phyloP scores from a whole-genome alignment of 2,797 vertebrate species.

The Gymnocypris eckloni region DNA sequence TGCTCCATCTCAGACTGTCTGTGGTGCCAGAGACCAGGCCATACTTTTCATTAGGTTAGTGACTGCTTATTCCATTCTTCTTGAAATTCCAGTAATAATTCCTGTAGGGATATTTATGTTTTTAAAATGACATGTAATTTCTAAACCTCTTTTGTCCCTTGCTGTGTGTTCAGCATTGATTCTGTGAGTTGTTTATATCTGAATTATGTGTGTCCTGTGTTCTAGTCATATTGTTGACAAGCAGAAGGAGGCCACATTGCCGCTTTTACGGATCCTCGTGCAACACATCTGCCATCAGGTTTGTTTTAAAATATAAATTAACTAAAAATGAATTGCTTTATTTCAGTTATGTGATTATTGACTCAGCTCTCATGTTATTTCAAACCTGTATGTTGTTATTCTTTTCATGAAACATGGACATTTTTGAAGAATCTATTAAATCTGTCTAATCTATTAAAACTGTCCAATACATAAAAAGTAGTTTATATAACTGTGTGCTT shows the following conservation, averaged over 20 bases:
- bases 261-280: slow-evolving; percentile 84
- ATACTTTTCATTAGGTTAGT: slow-evolving; percentile 89
- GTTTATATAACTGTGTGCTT: too few relatives aligned
- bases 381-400: not conserved
- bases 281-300: slow-evolving; percentile 95
- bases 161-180: not conserved
- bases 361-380: not conserved
- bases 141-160: not conserved
- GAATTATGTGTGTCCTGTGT: slow-evolving; percentile 39
- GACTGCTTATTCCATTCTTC: not conserved
- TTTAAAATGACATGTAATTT: not conserved
- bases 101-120: not conserved
- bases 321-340: not conserved
- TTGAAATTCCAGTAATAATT: not conserved
- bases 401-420: not conserved
- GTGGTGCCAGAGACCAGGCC: slow-evolving; percentile 79
- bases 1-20: slow-evolving; percentile 68
- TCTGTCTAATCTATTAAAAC: not conserved
- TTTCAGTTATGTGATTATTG: not conserved
- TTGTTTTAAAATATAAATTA: not conserved
- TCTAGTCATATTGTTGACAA: slow-evolving; percentile 84
- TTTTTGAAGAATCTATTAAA: not conserved
- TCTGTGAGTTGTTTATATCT: not conserved
- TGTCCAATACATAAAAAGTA: not conserved
- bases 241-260: slow-evolving; percentile 78